phyloP scores from a whole-genome alignment of 2,113 vertebrate genomes.

The Gobio gobio region DNA sequence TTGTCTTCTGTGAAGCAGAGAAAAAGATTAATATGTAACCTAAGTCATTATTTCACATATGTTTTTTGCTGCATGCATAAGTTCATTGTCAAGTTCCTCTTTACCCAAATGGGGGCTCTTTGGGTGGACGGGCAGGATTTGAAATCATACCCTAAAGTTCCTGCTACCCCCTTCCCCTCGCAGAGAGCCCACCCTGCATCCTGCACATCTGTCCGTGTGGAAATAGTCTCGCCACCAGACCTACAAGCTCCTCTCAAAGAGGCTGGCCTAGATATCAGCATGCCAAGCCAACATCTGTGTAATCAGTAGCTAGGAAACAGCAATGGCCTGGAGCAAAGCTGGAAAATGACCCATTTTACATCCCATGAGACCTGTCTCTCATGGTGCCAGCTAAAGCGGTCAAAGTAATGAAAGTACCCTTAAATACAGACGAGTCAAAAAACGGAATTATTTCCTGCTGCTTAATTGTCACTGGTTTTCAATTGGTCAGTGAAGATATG shows the following conservation, averaged over 20 bases:
- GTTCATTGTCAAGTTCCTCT: neutral
- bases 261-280: slow-evolving; percentile 70
- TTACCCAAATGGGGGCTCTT: neutral
- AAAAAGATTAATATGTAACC: neutral
- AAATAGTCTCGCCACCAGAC: slow-evolving; percentile 52
- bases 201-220: slow-evolving; percentile 50
- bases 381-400: slow-evolving; percentile 9
- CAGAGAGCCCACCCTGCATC: slow-evolving; percentile 9
- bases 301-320: slow-evolving; percentile 56
- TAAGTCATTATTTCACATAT: neutral
- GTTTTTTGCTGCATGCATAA: neutral
- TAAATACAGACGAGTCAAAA: neutral
- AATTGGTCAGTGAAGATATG: neutral
- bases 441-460: slow-evolving; percentile 15
- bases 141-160: slow-evolving; percentile 9
- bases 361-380: slow-evolving; percentile 30
- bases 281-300: slow-evolving; percentile 64
- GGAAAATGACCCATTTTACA: slow-evolving; percentile 48
- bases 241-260: slow-evolving; percentile 60
- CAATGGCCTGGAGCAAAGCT: slow-evolving; percentile 42
- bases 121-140: neutral
- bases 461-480: neutral
- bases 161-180: neutral
- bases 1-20: neutral
- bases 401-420: slow-evolving; percentile 5